These are phyloP conservation scores for Daubentonia madagascariensis DNA, from an alignment of 2,113 vertebrate genomes.

Conservation along the genomic window DNA sequence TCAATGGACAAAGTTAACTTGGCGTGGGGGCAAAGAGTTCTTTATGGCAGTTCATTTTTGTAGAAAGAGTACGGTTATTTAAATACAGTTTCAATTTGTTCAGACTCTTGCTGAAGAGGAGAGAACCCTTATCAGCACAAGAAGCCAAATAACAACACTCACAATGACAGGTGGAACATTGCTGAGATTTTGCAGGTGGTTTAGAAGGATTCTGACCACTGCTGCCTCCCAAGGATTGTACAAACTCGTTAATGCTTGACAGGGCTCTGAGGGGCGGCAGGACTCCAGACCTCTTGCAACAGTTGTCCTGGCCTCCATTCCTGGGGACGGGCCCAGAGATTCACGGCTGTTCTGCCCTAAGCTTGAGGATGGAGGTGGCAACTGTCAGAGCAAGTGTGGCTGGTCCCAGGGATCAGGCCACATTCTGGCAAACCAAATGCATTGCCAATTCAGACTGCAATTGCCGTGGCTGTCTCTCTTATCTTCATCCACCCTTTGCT, in stretches of 20 bases:
- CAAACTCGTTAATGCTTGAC: background rate
- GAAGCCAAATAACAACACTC: background rate
- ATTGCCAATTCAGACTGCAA: background rate
- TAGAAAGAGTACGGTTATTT: background rate
- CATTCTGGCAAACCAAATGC: background rate
- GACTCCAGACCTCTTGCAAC: background rate
- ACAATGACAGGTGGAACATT: background rate
- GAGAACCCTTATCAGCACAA: background rate
- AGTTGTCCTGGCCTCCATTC: background rate
- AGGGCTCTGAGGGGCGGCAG: background rate
- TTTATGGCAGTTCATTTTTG: background rate
- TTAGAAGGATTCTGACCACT: background rate
- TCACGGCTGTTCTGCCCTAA: background rate
- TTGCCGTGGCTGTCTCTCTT: fast-evolving
- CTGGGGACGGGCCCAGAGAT: background rate
- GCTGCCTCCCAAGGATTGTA: background rate
- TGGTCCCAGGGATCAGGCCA: background rate
- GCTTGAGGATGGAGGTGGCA: background rate
- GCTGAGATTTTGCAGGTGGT: background rate
- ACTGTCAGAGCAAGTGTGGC: background rate
- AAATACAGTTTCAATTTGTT: background rate
- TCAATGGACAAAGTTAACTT: background rate
- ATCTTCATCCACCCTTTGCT: background rate
- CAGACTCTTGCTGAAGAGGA: background rate
- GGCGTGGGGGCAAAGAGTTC: background rate